These are phyloP conservation scores for Varecia variegata DNA, from an alignment of 2,797 vertebrate genomes.

Conservation along the genomic window DNA sequence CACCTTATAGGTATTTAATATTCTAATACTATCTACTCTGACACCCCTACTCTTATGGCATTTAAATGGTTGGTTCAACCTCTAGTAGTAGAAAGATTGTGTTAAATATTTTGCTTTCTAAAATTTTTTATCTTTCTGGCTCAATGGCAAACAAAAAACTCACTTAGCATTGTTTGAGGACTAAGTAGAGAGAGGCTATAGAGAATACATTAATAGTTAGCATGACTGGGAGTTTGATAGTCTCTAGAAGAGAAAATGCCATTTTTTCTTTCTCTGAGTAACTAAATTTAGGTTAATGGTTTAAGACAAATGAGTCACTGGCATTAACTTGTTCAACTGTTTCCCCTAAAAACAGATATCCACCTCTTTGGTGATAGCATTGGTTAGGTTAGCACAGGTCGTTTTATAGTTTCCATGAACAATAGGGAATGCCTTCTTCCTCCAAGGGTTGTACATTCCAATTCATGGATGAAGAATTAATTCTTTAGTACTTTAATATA, in stretches of 20 bases:
- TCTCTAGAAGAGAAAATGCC: constrained; percentile 30
- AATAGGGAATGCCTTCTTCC: neutral
- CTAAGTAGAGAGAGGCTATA: neutral
- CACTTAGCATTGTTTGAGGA: neutral
- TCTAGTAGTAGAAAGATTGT: constrained; percentile 8
- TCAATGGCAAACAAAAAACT: neutral
- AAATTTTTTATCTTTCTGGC: neutral
- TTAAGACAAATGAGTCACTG: constrained; percentile 31
- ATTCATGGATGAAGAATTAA: neutral
- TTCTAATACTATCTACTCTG: neutral
- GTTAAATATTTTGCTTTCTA: neutral
- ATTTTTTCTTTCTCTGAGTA: constrained; percentile 2
- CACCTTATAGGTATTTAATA: neutral
- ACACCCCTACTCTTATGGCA: neutral
- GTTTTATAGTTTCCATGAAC: neutral
- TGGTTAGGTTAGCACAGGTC: neutral
- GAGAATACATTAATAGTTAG: neutral
- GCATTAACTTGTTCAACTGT: neutral
- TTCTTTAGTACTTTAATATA: neutral
- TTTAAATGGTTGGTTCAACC: neutral
- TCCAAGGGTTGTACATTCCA: neutral
- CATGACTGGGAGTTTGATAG: neutral
- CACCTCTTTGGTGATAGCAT: neutral
- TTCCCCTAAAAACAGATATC: neutral
- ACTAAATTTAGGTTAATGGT: neutral